Conservation (phyloP, 2,113 vertebrate genomes). For the Echinops telfairi region DNA sequence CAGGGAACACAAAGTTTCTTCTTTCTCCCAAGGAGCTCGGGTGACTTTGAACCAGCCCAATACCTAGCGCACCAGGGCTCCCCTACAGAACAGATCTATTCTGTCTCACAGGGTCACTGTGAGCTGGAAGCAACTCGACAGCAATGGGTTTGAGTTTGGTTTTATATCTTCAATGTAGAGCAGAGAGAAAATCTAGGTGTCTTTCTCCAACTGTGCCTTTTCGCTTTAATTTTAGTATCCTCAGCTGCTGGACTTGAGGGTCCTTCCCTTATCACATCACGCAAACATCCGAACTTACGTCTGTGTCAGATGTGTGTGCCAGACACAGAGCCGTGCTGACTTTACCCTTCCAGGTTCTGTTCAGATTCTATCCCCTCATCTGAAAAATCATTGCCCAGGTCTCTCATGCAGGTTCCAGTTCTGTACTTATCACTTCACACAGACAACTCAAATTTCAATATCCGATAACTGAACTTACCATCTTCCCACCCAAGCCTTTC, state of each 20-base stretch:
- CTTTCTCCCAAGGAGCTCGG: no score
- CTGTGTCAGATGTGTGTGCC: neutral
- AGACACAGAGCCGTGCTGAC: neutral
- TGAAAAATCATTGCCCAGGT: neutral
- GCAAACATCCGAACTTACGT: neutral
- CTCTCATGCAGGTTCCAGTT: neutral
- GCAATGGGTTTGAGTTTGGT: neutral
- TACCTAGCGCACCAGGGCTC: no score
- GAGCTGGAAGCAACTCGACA: neutral
- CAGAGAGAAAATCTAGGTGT: neutral
- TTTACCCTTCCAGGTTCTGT: neutral
- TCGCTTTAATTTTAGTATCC: neutral
- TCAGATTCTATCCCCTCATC: neutral
- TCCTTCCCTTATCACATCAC: neutral
- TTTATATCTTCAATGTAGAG: neutral
- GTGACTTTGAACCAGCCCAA: no score
- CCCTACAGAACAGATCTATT: neutral
- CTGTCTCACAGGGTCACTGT: neutral
- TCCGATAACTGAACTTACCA: neutral
- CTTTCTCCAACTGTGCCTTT: neutral
- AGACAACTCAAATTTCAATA: neutral
- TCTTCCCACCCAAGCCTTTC: neutral
- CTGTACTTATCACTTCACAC: neutral
- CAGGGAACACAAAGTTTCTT: no score
- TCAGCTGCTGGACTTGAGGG: neutral